Percentiles rank a stretch among this genome's conserved stretches.
These are phyloP conservation scores for Paracyclopina nana DNA, from an alignment of 1,140 invertebrate species.

Conservation along the genomic window DNA sequence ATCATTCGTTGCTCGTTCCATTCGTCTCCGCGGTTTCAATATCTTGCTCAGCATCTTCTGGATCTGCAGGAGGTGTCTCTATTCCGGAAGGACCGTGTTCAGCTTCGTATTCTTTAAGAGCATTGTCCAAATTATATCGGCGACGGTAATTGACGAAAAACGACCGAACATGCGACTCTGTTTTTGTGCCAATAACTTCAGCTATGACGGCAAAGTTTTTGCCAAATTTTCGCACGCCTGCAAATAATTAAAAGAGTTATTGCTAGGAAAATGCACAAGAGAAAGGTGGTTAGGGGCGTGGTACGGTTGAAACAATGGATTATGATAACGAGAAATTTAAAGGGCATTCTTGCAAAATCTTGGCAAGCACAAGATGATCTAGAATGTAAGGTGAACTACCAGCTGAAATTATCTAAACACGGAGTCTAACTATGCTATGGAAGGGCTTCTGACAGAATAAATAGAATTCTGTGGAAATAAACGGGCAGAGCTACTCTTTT, in stretches of 20 bases:
- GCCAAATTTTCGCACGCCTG: conserved; percentile 68
- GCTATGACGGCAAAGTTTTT: conserved; percentile 89
- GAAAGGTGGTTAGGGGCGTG: not conserved
- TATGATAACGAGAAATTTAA: conserved; percentile 5
- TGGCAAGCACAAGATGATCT: too few species aligned
- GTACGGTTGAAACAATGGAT: not conserved
- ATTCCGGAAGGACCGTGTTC: conserved; percentile 44
- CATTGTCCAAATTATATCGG: conserved; percentile 69
- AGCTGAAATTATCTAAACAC: too few species aligned
- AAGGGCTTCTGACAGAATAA: too few species aligned
- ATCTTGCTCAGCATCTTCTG: conserved; percentile 25
- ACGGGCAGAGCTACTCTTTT: too few species aligned
- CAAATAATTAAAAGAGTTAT: conserved; percentile 17
- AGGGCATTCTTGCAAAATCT: not conserved
- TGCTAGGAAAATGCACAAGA: not conserved
- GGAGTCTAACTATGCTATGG: too few species aligned
- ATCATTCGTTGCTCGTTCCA: not conserved
- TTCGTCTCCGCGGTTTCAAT: too few species aligned
- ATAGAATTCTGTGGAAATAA: too few species aligned
- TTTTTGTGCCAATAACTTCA: conserved; percentile 84
- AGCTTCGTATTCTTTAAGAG: conserved; percentile 66
- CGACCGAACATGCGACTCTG: conserved; percentile 65
- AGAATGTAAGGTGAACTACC: too few species aligned
- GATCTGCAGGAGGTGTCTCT: too few species aligned
- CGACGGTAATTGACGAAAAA: conserved; percentile 78